Conservation (phyloP, 1,140 invertebrate genomes). For the Meloidogyne floridensis region DNA sequence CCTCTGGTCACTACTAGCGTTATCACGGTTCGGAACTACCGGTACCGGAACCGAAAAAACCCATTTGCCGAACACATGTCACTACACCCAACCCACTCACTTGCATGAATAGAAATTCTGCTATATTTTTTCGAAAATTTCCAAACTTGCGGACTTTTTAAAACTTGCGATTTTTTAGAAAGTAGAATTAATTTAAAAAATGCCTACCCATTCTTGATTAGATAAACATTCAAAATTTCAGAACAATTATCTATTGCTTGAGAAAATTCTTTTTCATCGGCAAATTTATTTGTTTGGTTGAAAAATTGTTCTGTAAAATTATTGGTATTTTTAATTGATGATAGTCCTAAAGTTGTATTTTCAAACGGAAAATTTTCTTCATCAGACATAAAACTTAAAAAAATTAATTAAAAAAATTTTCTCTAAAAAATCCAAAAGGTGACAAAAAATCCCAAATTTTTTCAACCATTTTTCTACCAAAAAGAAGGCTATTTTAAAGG, state of each 20-base stretch:
- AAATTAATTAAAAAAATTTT: background rate
- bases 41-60: too few species aligned
- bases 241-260: constrained; percentile 18
- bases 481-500: background rate
- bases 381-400: background rate
- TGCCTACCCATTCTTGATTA: background rate
- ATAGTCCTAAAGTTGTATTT: background rate
- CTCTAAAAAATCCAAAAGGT: background rate
- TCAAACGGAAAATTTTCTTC: background rate
- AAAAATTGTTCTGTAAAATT: constrained; percentile 12
- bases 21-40: too few species aligned
- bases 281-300: background rate
- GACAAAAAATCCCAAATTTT: background rate
- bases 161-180: too few species aligned
- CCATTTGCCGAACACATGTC: too few species aligned
- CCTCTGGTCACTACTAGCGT: too few species aligned
- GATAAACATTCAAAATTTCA: background rate
- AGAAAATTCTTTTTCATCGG: constrained; percentile 1
- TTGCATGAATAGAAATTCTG: too few species aligned
- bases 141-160: too few species aligned
- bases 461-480: too few species aligned
- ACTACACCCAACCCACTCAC: too few species aligned
- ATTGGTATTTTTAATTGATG: background rate
- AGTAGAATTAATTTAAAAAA: background rate
- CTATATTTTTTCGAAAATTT: too few species aligned